These are phyloP conservation scores for Protobothrops flavoviridis DNA, from an alignment of 2,113 vertebrate species.

Conservation along the genomic window DNA sequence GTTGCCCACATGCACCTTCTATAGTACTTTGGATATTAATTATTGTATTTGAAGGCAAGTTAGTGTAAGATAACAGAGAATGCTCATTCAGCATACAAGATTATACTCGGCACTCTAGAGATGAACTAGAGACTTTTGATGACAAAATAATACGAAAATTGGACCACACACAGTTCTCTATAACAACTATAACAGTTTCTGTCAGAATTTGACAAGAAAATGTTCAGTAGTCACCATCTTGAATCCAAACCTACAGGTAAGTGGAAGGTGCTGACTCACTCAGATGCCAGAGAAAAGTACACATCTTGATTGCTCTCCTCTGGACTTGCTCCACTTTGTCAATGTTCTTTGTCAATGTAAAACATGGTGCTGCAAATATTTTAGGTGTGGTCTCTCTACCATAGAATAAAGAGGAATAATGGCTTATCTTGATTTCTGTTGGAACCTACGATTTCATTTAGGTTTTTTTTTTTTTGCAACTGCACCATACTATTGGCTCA, in stretches of 20 bases:
- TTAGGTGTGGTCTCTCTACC: background rate
- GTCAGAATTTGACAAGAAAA: background rate
- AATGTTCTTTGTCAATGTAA: background rate
- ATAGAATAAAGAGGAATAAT: background rate
- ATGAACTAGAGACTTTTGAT: background rate
- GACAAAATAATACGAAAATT: background rate
- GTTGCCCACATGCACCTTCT: background rate
- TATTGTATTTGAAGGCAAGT: background rate
- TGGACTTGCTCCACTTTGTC: background rate
- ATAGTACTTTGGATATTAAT: background rate
- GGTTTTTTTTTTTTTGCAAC: background rate
- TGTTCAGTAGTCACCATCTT: background rate
- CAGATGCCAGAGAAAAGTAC: background rate
- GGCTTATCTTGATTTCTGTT: background rate
- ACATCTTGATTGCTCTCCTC: background rate
- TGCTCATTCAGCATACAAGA: background rate
- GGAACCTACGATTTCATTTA: background rate
- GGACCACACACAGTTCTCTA: background rate
- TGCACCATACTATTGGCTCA: background rate
- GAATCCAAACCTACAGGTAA: background rate
- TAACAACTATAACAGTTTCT: background rate
- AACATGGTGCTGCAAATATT: background rate
- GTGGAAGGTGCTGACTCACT: background rate
- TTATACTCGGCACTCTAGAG: background rate
- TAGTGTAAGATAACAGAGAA: background rate